Evolutionary conservation across 2,888 invertebrate genomes (phyloP).

Genomic region (Drosophila hamatofila): DNA sequence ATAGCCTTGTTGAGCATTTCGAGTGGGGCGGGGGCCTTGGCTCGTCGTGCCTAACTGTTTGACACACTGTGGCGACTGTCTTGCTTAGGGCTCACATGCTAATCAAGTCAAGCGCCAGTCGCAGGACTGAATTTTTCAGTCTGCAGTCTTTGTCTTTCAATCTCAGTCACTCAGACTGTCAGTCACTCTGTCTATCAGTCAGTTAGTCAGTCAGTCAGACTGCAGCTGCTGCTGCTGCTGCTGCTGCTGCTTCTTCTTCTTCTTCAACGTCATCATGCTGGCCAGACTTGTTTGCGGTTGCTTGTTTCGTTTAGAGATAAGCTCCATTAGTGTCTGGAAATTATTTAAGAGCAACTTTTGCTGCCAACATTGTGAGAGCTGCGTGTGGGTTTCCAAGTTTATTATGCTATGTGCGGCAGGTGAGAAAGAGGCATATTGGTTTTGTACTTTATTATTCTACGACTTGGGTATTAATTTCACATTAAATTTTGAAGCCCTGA

Average conservation of each 20-base stretch:
- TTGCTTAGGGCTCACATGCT: constrained; percentile 69
- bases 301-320: constrained; percentile 84
- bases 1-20: background rate
- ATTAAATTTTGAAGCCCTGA: background rate
- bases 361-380: constrained; percentile 48
- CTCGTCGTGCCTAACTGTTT: constrained; percentile 61
- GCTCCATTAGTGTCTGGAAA: constrained; percentile 85
- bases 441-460: background rate
- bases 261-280: constrained; percentile 15
- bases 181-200: constrained; percentile 28
- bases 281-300: constrained; percentile 79
- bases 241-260: constrained; percentile 6
- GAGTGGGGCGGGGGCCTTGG: background rate
- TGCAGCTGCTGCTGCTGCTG: constrained; percentile 2
- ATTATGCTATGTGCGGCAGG: background rate
- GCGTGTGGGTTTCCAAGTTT: constrained; percentile 42
- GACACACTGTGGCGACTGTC: constrained; percentile 53
- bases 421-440: background rate
- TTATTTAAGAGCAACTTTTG: constrained; percentile 81
- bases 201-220: constrained; percentile 29
- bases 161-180: constrained; percentile 24
- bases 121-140: constrained; percentile 22
- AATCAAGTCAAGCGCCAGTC: constrained; percentile 73
- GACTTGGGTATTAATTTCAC: background rate
- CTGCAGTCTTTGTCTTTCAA: constrained; percentile 15